These are phyloP conservation scores for Pipistrellus kuhlii DNA, from an alignment of 2,797 vertebrate species.

Conservation along the genomic window DNA sequence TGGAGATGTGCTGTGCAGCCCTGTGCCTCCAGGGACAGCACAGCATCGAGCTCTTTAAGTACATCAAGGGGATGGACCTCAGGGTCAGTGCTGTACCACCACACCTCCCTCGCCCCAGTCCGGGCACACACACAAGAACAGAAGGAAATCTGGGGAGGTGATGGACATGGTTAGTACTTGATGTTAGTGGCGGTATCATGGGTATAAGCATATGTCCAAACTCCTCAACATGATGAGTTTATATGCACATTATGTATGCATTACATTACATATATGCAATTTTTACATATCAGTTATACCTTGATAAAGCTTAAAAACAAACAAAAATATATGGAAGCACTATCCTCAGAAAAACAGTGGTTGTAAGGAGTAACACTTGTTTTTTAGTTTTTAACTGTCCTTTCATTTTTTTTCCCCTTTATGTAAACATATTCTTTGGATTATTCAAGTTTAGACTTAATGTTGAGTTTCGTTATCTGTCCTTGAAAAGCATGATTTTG, in stretches of 20 bases:
- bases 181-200: neutral
- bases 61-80: neutral
- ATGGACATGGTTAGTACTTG: neutral
- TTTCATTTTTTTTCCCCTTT: neutral
- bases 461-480: neutral
- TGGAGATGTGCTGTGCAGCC: neutral
- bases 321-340: neutral
- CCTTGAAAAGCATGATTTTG: neutral
- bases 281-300: neutral
- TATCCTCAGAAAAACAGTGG: neutral
- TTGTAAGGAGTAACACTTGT: neutral
- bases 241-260: neutral
- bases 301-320: neutral
- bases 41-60: neutral
- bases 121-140: too few species aligned
- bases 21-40: neutral
- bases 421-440: neutral
- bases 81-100: neutral
- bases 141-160: neutral
- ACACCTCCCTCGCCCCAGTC: too few species aligned
- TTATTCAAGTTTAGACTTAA: neutral
- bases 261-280: neutral
- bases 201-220: neutral
- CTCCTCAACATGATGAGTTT: neutral
- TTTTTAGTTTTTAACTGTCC: conserved; percentile 52